Evolutionary conservation across 2,888 invertebrate genomes (phyloP).

Genomic region (Thyatira batis): DNA sequence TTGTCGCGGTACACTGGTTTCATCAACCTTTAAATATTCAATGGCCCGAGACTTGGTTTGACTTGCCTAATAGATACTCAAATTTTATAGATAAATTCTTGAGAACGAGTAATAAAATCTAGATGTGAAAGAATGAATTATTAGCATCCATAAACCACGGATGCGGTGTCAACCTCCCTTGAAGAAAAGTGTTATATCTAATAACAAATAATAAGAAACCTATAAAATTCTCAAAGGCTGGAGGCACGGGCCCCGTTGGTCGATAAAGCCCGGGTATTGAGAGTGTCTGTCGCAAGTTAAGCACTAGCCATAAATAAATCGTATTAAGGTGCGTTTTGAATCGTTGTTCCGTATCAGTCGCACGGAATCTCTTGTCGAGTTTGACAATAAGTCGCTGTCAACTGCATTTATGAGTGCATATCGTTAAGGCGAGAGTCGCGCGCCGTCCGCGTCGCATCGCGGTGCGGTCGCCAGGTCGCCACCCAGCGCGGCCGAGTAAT

Average conservation of each 20-base stretch:
- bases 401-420: slow-evolving; percentile 60
- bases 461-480: slow-evolving; percentile 37
- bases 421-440: slow-evolving; percentile 56
- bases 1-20: slow-evolving; percentile 35
- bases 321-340: slow-evolving; percentile 70
- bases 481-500: slow-evolving; percentile 70
- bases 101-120: slow-evolving; percentile 51
- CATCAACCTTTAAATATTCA: slow-evolving; percentile 29
- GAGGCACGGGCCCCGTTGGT: slow-evolving; percentile 30
- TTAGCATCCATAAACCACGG: slow-evolving; percentile 61
- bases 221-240: slow-evolving; percentile 61
- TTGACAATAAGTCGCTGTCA: slow-evolving; percentile 69
- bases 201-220: slow-evolving; percentile 60
- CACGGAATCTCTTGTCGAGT: slow-evolving; percentile 60
- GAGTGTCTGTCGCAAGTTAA: slow-evolving; percentile 53
- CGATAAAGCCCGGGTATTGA: slow-evolving; percentile 59
- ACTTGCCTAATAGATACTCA: slow-evolving; percentile 20
- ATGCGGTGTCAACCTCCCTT: slow-evolving; percentile 57
- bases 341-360: slow-evolving; percentile 60
- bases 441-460: slow-evolving; percentile 25
- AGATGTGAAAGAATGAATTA: slow-evolving; percentile 64
- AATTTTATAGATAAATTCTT: slow-evolving; percentile 47
- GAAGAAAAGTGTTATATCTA: slow-evolving; percentile 47
- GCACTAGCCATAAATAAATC: slow-evolving; percentile 73
- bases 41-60: slow-evolving; percentile 20